Evolutionary conservation across 2,113 vertebrate genomes (phyloP), one percentile per base, ranked within the genome.

Genomic region (Mungos mungo): DNA sequence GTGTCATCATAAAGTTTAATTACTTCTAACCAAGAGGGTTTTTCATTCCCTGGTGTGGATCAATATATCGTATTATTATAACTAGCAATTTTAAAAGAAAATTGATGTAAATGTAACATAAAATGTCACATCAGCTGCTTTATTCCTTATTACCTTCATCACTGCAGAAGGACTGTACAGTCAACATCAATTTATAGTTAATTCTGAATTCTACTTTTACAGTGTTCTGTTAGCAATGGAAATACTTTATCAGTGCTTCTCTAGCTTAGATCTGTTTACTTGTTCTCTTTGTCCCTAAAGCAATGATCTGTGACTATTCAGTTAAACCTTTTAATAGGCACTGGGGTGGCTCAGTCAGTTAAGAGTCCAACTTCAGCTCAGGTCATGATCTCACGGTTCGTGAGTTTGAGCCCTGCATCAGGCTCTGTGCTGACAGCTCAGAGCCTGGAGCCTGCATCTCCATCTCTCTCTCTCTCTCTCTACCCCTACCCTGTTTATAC

Each of bases 241-340:
- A 87, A 80, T 19, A 72, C 2, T 47, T 83, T 66, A 68, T 88
- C 65, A 63, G 57, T 69, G 57, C 82, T 93, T 92, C 88, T 88
- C 65, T 89, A 57, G 38, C 38, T 18, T 82, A 57, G 47, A 72
- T 88, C 68, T 86, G 69, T 89, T 86, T 83, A 13, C n/a, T 95
- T 90, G 84, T 21, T 95, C 38, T 57, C 23, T 95, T 82, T 93
- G 68, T 93, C 65, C 41, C 69, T 63, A 4, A 47, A 74, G 80
- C 47, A 90, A 74, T 93, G 93, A 93, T 81, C 96, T 91, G 94
- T 94, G 87, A 97, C 94, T 77, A 93, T 45, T 95, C 71, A 91
- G 93, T 87, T 91, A 96, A 96, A 95, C 23, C 60, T 95, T 92
- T 95, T 23, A 60, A 60, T 19, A 21, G 57, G 21, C 19, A 23